Evolutionary conservation across 2,113 vertebrate species (phyloP).

Genomic region (Bubalus kerabau): DNA sequence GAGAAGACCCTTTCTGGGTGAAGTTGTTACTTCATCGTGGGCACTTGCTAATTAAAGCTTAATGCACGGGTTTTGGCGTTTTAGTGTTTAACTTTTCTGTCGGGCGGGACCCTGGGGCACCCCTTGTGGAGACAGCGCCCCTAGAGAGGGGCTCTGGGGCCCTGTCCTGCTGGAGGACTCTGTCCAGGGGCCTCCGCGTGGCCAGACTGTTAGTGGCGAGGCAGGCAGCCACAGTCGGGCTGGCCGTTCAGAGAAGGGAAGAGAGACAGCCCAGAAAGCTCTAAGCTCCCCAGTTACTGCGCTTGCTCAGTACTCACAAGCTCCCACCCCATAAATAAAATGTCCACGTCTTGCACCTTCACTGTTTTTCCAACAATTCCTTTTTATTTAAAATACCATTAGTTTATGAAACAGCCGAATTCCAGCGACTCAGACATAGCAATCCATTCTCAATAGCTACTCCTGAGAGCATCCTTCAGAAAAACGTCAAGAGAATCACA

Average conservation of each 20-base stretch:
- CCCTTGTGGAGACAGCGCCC: not conserved
- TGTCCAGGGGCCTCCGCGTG: fast-evolving
- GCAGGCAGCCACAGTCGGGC: not conserved
- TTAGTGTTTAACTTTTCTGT: not conserved
- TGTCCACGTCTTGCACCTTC: fast-evolving
- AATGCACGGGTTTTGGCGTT: not conserved
- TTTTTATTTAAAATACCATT: not conserved
- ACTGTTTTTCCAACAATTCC: not conserved
- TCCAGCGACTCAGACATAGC: not conserved
- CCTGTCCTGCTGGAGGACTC: not conserved
- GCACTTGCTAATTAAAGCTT: not conserved
- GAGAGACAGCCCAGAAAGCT: not conserved
- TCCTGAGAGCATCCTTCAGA: not conserved
- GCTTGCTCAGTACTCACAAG: not conserved
- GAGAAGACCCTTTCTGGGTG: not conserved
- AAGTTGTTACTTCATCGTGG: not conserved
- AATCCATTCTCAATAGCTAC: not conserved
- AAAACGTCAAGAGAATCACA: not conserved
- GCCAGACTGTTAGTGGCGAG: not conserved
- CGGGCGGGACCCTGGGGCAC: not conserved
- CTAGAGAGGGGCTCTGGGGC: fast-evolving
- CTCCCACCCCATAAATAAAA: not conserved
- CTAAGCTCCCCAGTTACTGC: not conserved
- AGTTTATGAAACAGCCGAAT: not conserved
- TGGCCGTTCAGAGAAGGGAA: not conserved